Evolutionary conservation across 2,797 vertebrate genomes (phyloP).

Genomic region (Poeciliopsis presidionis): DNA sequence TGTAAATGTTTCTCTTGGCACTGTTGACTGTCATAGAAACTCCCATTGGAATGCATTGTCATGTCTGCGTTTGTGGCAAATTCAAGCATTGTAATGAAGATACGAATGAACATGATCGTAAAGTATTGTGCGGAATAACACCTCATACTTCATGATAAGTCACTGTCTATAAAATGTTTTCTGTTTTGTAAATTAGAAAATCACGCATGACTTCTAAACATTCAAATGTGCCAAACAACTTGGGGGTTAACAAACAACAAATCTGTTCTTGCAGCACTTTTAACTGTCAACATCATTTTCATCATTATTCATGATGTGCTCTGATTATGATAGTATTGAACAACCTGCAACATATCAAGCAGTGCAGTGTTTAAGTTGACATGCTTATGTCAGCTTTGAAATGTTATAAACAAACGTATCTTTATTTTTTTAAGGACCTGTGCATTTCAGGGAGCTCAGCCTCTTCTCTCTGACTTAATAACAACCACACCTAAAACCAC

Average conservation of each 20-base stretch:
- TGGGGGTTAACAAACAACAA: constrained; percentile 18
- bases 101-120: background rate
- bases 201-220: background rate
- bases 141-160: background rate
- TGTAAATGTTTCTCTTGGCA: background rate
- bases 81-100: background rate
- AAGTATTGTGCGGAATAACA: background rate
- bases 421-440: constrained; percentile 49
- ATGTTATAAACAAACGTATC: constrained; percentile 32
- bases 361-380: constrained; percentile 56
- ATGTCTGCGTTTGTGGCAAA: background rate
- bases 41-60: background rate
- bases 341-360: constrained; percentile 71
- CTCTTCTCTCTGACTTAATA: constrained; percentile 45
- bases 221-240: background rate
- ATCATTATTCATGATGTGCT: constrained; percentile 73
- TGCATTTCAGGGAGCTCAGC: constrained; percentile 43
- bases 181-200: background rate
- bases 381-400: constrained; percentile 64
- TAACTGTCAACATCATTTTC: constrained; percentile 72
- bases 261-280: constrained; percentile 57
- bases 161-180: background rate
- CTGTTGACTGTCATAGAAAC: background rate
- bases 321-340: constrained; percentile 77
- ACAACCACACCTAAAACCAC: constrained; percentile 52